Percentiles rank a stretch among this genome's conserved stretches.
Evolutionary conservation across 2,888 invertebrate species (phyloP).

Genomic region (Zygaena filipendulae): DNA sequence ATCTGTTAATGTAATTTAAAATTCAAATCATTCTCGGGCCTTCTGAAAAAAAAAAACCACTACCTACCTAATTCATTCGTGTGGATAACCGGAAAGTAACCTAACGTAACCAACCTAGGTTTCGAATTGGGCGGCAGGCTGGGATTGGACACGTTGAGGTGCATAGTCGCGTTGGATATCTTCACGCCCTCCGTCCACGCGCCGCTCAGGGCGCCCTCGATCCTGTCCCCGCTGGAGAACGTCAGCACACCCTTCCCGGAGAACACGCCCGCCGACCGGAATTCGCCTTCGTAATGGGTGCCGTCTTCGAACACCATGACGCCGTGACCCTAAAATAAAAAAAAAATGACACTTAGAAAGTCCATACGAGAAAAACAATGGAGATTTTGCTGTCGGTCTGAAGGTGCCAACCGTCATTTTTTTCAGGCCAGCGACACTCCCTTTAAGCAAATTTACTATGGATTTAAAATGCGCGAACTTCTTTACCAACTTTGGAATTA

Average conservation of each 20-base stretch:
- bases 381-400: no score
- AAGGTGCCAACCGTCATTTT: background rate
- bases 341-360: no score
- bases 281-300: constrained; percentile 90
- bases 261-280: constrained; percentile 81
- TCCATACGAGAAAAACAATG: no score
- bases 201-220: constrained; percentile 80
- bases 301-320: constrained; percentile 90
- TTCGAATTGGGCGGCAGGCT: constrained; percentile 64
- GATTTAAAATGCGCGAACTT: no score
- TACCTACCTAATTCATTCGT: no score
- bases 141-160: constrained; percentile 71
- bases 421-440: background rate
- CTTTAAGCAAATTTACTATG: background rate
- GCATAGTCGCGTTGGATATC: constrained; percentile 77
- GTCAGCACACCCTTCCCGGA: constrained; percentile 84
- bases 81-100: no score
- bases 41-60: no score
- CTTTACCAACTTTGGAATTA: no score
- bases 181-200: constrained; percentile 83
- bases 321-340: constrained; percentile 76
- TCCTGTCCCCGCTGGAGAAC: constrained; percentile 79
- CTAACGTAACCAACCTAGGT: constrained; percentile 72
- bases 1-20: no score
- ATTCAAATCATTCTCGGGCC: no score